Conservation (phyloP, 2,888 invertebrate genomes). For the Omphaloscelis lunosa region DNA sequence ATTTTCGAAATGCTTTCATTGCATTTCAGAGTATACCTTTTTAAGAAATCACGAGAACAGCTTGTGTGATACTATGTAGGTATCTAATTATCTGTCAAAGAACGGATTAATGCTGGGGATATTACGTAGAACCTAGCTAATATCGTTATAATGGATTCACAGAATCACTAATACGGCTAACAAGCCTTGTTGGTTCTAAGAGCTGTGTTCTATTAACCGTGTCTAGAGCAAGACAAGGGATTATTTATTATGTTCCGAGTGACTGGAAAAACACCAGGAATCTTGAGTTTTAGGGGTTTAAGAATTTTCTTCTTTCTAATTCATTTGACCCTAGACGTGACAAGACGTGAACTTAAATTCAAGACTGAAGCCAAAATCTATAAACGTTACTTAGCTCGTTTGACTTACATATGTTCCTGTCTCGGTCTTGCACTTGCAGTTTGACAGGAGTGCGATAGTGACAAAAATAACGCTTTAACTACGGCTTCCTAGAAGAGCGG, state of each 20-base stretch:
- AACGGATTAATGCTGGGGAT: not conserved
- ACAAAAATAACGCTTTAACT: not conserved
- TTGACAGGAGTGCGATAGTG: not conserved
- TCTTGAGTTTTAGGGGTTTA: not conserved
- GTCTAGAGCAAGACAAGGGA: not conserved
- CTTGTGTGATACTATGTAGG: not conserved
- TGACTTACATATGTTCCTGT: not conserved
- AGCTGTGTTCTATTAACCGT: not conserved
- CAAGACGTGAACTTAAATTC: not conserved
- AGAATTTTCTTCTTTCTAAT: too few relatives aligned
- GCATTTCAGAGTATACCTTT: not conserved
- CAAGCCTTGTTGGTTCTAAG: not conserved
- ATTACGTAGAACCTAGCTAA: not conserved
- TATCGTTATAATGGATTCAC: not conserved
- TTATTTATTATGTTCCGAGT: not conserved
- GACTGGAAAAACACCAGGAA: not conserved
- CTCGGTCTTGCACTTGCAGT: not conserved
- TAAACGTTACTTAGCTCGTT: not conserved
- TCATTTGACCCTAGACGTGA: too few relatives aligned
- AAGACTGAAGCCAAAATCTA: not conserved
- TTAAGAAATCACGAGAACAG: not conserved
- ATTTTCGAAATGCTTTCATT: not conserved
- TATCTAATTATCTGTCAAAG: not conserved
- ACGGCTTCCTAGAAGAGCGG: too few relatives aligned
- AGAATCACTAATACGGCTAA: not conserved